Base-by-base conservation (phyloP, 2,113 vertebrate genomes). In the Salvelinus namaycush region DNA sequence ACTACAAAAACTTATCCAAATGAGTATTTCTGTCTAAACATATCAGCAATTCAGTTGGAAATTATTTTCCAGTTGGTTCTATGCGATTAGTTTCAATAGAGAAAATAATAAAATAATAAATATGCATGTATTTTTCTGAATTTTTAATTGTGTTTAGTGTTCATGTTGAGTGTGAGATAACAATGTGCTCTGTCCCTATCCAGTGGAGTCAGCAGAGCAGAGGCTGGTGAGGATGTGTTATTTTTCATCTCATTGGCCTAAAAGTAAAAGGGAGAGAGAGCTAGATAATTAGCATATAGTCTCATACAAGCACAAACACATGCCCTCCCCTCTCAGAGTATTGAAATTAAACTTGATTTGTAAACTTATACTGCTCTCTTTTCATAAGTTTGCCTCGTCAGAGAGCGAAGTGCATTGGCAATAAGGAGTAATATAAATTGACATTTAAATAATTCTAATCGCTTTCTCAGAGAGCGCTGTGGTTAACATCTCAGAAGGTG, bases 371-470 rank as follows among this genome's bases (percentile, higher is more conserved):
- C 11, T 29, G n/a, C 54, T 3, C 22, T 59, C 69, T 68, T 51
- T 51, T 51, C 16, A 12, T 26, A 20, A 64, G 78, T 65, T 69
- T 68, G 71, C 75, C 77, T 79, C 79, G 16, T 16, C 75, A 72
- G 39, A 11, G 39, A 44, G 9, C 2, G 9, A 44, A 44, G 39
- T 44, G 39, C 64, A 24, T 74, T 77, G 11, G 5, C 3, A 76
- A 87, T 88, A 87, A 87, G 84, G 73, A 78, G 80, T 20, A 78
- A 85, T 81, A 87, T 86, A 82, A 87, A 88, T 70, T 84, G 68
- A 83, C 84, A 81, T 90, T 90, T 84, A 82, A 87, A 89, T 86
- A 87, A 90, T 86, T 81, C 76, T 86, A 87, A 90, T 90, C 83
- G 5, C 68, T 86, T 83, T 79, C 48, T 74, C 44, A 20, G 29